Conservation (phyloP, 2,113 vertebrate species). For the Pterocles gutturalis region DNA sequence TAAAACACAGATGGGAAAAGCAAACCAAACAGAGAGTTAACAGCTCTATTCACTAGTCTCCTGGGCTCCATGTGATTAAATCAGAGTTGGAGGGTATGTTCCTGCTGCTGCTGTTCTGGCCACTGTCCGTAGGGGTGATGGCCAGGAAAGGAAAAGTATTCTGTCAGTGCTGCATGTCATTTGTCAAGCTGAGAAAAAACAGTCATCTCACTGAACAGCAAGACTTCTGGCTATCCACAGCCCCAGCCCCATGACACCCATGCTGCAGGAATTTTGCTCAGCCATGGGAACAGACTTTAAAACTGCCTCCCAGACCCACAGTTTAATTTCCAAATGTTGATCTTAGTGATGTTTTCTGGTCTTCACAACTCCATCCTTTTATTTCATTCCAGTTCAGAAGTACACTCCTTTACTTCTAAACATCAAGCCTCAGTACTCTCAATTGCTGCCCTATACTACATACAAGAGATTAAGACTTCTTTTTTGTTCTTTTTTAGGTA, state of each 20-base stretch:
- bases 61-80: conserved; percentile 63
- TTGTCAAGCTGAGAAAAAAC: conserved; percentile 61
- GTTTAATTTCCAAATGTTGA: conserved; percentile 12
- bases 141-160: conserved; percentile 50
- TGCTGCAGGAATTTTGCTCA: conserved; percentile 45
- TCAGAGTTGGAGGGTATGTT: conserved; percentile 53
- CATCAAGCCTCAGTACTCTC: neutral
- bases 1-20: conserved; percentile 71
- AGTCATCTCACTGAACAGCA: conserved; percentile 27
- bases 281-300: conserved; percentile 51
- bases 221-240: conserved; percentile 22
- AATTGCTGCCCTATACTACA: neutral
- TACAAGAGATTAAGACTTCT: neutral
- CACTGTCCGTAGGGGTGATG: conserved; percentile 64
- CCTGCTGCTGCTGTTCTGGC: conserved; percentile 71
- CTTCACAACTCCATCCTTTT: neutral
- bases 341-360: neutral
- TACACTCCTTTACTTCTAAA: neutral
- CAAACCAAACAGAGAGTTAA: conserved; percentile 62
- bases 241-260: conserved; percentile 21
- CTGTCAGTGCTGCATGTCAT: conserved; percentile 50
- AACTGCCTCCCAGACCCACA: conserved; percentile 33
- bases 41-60: conserved; percentile 64
- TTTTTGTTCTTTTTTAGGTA: neutral
- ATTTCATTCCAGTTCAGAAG: neutral